These are phyloP conservation scores for Sphaeramia orbicularis DNA, from an alignment of 2,797 vertebrate species.

Conservation along the genomic window DNA sequence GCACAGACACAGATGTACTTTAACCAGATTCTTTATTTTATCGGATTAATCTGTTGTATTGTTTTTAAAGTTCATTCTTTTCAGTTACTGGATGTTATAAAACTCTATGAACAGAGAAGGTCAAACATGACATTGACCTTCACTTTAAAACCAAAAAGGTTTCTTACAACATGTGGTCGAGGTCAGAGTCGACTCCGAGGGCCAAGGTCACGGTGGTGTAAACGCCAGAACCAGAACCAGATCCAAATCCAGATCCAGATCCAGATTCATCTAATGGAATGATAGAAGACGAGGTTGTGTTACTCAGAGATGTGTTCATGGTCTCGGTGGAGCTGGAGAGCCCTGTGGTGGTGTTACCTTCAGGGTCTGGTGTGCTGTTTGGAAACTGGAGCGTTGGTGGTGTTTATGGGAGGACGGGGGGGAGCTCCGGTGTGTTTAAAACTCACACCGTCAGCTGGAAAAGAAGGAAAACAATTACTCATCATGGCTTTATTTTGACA, in stretches of 20 bases:
- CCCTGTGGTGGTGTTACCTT: slow-evolving; percentile 4
- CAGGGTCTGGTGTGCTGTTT: slow-evolving; percentile 24
- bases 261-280: too few species aligned
- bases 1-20: too few species aligned
- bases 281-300: slow-evolving; percentile 21
- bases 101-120: neutral
- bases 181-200: slow-evolving; percentile 8
- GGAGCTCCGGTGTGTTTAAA: neutral
- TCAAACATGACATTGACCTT: too few species aligned
- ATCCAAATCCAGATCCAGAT: too few species aligned
- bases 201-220: slow-evolving; percentile 30
- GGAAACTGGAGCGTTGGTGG: slow-evolving; percentile 9
- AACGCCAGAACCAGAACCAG: slow-evolving; percentile 15
- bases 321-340: slow-evolving; percentile 23
- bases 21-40: too few species aligned
- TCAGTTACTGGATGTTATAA: too few species aligned
- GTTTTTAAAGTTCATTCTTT: too few species aligned
- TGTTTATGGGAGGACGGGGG: slow-evolving; percentile 11
- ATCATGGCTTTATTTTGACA: too few species aligned
- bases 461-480: neutral
- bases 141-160: neutral
- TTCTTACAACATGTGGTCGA: slow-evolving; percentile 63
- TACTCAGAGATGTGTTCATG: slow-evolving; percentile 36
- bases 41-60: too few species aligned
- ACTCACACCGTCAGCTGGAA: slow-evolving; percentile 20